These are phyloP conservation scores for Andrena bucephala DNA, from an alignment of 2,888 invertebrate species.

Conservation along the genomic window DNA sequence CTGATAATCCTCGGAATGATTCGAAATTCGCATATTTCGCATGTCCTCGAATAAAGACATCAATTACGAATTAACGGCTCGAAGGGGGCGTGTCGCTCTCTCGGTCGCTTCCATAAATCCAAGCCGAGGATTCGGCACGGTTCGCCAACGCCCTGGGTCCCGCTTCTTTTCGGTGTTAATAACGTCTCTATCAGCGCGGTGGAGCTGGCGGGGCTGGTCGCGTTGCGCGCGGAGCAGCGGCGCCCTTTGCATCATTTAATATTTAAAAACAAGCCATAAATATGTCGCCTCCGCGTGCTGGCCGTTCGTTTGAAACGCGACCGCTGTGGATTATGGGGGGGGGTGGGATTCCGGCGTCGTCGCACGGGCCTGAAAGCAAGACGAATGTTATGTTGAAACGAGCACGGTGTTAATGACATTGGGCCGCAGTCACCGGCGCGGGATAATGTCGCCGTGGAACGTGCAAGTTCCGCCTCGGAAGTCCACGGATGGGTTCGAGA, in stretches of 20 bases:
- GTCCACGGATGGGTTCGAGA: background rate
- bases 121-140: conserved; percentile 75
- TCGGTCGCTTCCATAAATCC: conserved; percentile 73
- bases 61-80: conserved; percentile 59
- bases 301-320: conserved; percentile 73
- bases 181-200: conserved; percentile 75
- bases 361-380: conserved; percentile 69
- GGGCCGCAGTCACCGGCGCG: conserved; percentile 20
- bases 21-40: background rate
- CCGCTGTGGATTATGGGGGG: conserved; percentile 66
- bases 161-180: conserved; percentile 66
- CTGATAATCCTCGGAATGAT: too few species aligned
- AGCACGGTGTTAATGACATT: conserved; percentile 81
- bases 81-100: conserved; percentile 43
- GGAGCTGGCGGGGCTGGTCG: conserved; percentile 24
- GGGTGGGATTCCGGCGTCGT: conserved; percentile 18
- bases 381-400: conserved; percentile 84
- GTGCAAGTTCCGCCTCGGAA: conserved; percentile 10
- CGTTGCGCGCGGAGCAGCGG: conserved; percentile 55
- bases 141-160: conserved; percentile 51
- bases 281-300: conserved; percentile 82
- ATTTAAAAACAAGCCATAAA: conserved; percentile 85
- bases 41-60: conserved; percentile 46
- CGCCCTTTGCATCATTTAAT: conserved; percentile 84
- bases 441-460: background rate